These are phyloP conservation scores for Microcebus jonahi DNA, from an alignment of 2,113 vertebrate genomes.

Conservation along the genomic window DNA sequence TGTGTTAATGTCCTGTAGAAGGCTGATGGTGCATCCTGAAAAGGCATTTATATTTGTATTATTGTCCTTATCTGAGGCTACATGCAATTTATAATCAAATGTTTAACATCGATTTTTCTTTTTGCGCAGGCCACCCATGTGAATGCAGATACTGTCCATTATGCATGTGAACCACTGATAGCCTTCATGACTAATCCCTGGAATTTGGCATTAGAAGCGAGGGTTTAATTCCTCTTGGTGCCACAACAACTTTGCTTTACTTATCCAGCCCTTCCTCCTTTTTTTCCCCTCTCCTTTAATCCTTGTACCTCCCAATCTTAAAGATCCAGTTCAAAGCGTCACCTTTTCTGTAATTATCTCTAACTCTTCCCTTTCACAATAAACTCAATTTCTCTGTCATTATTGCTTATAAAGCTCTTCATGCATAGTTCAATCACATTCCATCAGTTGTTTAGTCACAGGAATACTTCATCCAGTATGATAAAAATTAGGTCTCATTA, in stretches of 20 bases:
- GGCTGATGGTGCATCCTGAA: neutral
- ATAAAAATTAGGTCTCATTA: neutral
- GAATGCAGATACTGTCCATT: too few species aligned
- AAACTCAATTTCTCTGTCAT: neutral
- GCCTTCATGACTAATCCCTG: neutral
- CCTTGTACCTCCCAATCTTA: neutral
- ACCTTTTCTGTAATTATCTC: neutral
- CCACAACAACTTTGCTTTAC: neutral
- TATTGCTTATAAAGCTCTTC: neutral
- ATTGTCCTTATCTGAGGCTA: neutral
- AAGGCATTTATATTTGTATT: neutral
- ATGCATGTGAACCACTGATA: neutral
- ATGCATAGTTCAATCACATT: neutral
- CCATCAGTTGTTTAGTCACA: neutral
- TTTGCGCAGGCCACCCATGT: neutral
- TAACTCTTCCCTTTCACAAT: neutral
- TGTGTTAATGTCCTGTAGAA: neutral
- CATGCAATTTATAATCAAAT: neutral
- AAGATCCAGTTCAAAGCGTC: neutral
- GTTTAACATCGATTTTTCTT: neutral
- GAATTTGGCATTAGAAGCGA: neutral
- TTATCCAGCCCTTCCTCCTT: neutral
- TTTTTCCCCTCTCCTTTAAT: neutral
- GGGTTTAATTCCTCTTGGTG: neutral
- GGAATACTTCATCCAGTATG: neutral